Conservation (phyloP, 92 coral and sea anemone species). For the Zoanthus sociatus region DNA sequence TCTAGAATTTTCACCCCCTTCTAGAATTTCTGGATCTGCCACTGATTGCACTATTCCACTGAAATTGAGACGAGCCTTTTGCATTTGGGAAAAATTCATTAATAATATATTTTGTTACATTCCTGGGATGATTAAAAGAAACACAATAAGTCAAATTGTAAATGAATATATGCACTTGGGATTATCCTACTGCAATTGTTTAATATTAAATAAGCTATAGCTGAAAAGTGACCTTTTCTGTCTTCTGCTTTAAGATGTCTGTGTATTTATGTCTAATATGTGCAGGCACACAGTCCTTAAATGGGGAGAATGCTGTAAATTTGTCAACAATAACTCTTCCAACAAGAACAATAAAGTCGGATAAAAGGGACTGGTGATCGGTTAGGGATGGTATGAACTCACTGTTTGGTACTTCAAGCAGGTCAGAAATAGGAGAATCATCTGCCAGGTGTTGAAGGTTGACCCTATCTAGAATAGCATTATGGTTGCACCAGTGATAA, state of each 20-base stretch:
- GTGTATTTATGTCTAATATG: slow-evolving; percentile 62
- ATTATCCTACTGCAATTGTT: background rate
- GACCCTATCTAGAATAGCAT: slow-evolving; percentile 59
- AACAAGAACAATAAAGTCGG: slow-evolving; percentile 56
- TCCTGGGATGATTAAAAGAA: slow-evolving; percentile 1
- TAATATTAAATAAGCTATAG: background rate
- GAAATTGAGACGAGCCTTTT: background rate
- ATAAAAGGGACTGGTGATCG: slow-evolving; percentile 50
- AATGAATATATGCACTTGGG: slow-evolving; percentile 1
- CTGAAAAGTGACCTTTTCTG: slow-evolving; percentile 37
- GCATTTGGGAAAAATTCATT: background rate
- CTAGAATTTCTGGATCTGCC: no score
- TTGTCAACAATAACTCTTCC: slow-evolving; percentile 60
- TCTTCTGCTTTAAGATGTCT: slow-evolving; percentile 44
- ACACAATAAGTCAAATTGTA: background rate
- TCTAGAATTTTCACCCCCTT: no score
- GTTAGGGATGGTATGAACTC: slow-evolving; percentile 53
- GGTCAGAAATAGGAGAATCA: slow-evolving; percentile 55
- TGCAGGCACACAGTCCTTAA: slow-evolving; percentile 63
- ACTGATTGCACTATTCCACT: background rate
- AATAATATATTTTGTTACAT: background rate
- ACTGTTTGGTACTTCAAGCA: slow-evolving; percentile 60
- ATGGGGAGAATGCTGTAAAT: slow-evolving; percentile 47
- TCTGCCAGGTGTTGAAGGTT: slow-evolving; percentile 34
- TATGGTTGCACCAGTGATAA: slow-evolving; percentile 70